These are phyloP conservation scores for Crepidodera aurea DNA, from an alignment of 2,888 invertebrate species.

Conservation along the genomic window DNA sequence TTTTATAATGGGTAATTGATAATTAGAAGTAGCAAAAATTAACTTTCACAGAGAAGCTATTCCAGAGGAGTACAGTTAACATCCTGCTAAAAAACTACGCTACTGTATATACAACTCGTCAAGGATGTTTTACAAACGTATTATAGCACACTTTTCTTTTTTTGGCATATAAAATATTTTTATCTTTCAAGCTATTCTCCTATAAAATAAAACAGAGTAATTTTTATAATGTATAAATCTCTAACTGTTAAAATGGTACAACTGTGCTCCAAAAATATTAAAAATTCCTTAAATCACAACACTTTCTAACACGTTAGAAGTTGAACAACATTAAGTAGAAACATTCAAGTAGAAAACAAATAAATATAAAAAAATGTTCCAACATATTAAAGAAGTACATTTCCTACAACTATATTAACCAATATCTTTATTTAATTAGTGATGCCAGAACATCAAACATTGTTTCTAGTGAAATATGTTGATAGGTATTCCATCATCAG, in stretches of 20 bases:
- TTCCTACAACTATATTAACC: slow-evolving; percentile 35
- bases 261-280: slow-evolving; percentile 37
- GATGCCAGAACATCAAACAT: neutral
- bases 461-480: too few species aligned
- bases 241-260: slow-evolving; percentile 35
- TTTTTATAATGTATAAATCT: slow-evolving; percentile 37
- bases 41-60: slow-evolving; percentile 31
- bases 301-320: slow-evolving; percentile 29
- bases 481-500: too few species aligned
- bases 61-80: slow-evolving; percentile 23
- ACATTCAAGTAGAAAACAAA: slow-evolving; percentile 26
- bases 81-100: slow-evolving; percentile 33
- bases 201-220: slow-evolving; percentile 35
- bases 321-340: slow-evolving; percentile 28
- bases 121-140: slow-evolving; percentile 50
- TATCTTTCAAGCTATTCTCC: slow-evolving; percentile 48
- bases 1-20: neutral
- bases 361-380: slow-evolving; percentile 22
- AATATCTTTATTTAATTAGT: neutral
- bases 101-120: slow-evolving; percentile 47
- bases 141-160: slow-evolving; percentile 53
- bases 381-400: slow-evolving; percentile 24
- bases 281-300: slow-evolving; percentile 35
- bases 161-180: slow-evolving; percentile 58
- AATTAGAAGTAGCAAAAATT: slow-evolving; percentile 35